A percentile compares a stretch with the other conserved stretches of the same genome.
These are phyloP conservation scores for Diachasmimorpha longicaudata DNA, from an alignment of 1,140 invertebrate species.

Conservation along the genomic window DNA sequence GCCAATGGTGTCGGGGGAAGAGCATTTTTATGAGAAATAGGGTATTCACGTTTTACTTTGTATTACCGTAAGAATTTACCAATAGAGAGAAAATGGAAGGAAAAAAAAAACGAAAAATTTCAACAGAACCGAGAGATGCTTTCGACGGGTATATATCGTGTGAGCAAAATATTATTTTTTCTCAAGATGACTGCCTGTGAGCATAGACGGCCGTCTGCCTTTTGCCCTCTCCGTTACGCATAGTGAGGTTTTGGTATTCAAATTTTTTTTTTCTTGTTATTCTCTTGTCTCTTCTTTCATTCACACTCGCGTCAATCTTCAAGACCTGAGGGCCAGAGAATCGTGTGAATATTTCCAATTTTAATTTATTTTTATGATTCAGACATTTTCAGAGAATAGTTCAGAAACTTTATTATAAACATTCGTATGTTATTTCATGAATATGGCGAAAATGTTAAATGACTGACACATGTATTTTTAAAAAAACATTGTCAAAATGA, in stretches of 20 bases:
- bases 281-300: slow-evolving; percentile 6
- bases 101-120: background rate
- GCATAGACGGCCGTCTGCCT: slow-evolving; percentile 1
- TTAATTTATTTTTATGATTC: slow-evolving; percentile 2
- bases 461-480: background rate
- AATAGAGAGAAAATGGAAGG: background rate
- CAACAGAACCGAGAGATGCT: background rate
- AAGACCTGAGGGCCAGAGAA: slow-evolving; percentile 15
- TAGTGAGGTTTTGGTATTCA: slow-evolving; percentile 30
- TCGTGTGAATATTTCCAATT: slow-evolving; percentile 55
- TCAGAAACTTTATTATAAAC: background rate
- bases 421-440: background rate
- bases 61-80: background rate
- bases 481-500: too few relatives aligned
- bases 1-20: too few relatives aligned
- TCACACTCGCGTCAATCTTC: slow-evolving; percentile 17
- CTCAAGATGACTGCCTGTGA: slow-evolving; percentile 10
- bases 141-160: background rate
- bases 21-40: too few relatives aligned
- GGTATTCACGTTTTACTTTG: background rate
- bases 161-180: slow-evolving; percentile 28
- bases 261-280: background rate
- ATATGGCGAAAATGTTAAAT: background rate
- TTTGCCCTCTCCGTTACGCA: slow-evolving; percentile 11
- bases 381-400: background rate